These are phyloP conservation scores for Metaphire vulgaris DNA, from an alignment of 1,140 invertebrate species.

Conservation along the genomic window DNA sequence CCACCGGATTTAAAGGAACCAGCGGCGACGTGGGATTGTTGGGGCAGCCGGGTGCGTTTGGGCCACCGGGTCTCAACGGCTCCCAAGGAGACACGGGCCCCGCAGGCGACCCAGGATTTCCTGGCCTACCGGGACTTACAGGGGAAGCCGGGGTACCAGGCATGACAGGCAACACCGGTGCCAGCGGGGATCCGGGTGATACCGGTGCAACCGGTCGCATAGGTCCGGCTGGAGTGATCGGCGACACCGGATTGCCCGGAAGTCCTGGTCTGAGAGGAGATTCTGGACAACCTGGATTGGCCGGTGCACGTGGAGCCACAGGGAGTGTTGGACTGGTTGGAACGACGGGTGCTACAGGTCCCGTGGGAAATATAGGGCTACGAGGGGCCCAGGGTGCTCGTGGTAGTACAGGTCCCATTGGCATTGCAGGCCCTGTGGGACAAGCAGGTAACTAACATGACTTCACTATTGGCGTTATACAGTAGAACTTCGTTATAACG, in stretches of 20 bases:
- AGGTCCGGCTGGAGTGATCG: slow-evolving; percentile 4
- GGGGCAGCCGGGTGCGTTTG: slow-evolving; percentile 22
- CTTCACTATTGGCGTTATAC: too few relatives aligned
- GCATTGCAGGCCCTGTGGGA: background rate
- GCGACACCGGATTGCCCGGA: background rate
- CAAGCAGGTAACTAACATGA: background rate
- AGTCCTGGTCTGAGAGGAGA: background rate
- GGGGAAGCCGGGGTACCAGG: slow-evolving; percentile 56
- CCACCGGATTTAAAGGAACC: background rate
- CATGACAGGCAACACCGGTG: slow-evolving; percentile 60
- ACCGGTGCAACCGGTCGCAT: slow-evolving; percentile 9
- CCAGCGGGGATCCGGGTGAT: slow-evolving; percentile 50
- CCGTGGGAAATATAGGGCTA: background rate
- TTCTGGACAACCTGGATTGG: background rate
- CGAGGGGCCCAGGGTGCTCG: background rate
- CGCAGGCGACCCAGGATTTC: slow-evolving; percentile 20
- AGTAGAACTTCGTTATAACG: too few relatives aligned
- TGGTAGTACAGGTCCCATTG: background rate
- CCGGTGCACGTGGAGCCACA: background rate
- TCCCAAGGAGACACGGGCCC: slow-evolving; percentile 3
- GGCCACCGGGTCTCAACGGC: slow-evolving; percentile 25
- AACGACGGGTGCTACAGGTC: background rate
- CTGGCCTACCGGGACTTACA: slow-evolving; percentile 15
- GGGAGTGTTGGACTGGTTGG: background rate
- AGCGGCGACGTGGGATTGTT: background rate